phyloP scores from a whole-genome alignment of 2,113 vertebrate genomes.

The Lagenorhynchus albirostris region DNA sequence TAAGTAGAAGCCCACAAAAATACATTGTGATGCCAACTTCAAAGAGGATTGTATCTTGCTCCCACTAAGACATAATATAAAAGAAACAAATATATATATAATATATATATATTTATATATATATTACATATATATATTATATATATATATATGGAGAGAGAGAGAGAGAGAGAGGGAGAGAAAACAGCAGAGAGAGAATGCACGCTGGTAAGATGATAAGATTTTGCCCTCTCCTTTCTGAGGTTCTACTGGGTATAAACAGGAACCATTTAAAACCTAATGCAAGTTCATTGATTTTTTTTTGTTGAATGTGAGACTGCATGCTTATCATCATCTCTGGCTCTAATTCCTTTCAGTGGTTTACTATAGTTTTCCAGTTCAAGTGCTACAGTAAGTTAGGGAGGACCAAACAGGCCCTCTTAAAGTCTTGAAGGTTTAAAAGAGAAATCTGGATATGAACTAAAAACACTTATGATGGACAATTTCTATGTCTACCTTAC shows the following conservation, averaged over 20 bases:
- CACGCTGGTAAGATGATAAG: background rate
- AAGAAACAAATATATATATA: background rate
- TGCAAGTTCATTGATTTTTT: slow-evolving; percentile 23
- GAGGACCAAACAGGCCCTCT: background rate
- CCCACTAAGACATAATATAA: background rate
- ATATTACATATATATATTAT: too few species aligned
- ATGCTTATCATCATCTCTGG: background rate
- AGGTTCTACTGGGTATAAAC: background rate
- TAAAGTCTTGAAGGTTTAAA: background rate
- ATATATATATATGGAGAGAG: background rate
- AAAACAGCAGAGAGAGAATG: background rate
- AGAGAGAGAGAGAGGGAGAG: background rate
- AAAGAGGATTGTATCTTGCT: background rate
- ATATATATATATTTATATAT: too few species aligned
- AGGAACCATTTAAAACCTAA: background rate
- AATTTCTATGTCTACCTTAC: background rate
- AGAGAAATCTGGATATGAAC: background rate
- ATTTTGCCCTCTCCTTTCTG: slow-evolving; percentile 16
- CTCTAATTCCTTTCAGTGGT: background rate
- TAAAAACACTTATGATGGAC: background rate
- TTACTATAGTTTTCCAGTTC: background rate
- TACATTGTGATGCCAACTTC: background rate
- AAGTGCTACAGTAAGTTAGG: background rate
- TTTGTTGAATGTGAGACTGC: background rate
- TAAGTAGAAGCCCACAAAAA: background rate